Conservation (phyloP, 2,888 invertebrate species). For the Dromius quadrimaculatus region DNA sequence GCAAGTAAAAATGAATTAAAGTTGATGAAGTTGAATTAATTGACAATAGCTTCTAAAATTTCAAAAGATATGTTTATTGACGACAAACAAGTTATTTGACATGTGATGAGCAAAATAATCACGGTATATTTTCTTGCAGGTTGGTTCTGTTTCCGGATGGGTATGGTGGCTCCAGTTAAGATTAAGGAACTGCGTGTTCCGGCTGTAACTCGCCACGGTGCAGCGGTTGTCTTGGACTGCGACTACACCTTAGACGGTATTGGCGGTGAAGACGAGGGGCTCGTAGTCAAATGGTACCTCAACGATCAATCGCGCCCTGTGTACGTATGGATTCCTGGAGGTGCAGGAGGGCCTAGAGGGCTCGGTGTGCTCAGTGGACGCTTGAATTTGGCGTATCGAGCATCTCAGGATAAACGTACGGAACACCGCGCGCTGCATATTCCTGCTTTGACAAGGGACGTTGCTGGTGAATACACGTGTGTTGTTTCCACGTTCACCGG, state of each 20-base stretch:
- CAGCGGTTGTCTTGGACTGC: conserved; percentile 71
- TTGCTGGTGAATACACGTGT: conserved; percentile 79
- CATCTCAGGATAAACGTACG: conserved; percentile 69
- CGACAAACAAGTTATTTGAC: no score
- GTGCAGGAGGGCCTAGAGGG: conserved; percentile 63
- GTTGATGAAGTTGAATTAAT: no score
- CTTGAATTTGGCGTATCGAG: conserved; percentile 65
- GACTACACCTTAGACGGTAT: conserved; percentile 68
- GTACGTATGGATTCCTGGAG: conserved; percentile 73
- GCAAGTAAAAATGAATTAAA: no score
- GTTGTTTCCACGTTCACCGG: conserved; percentile 76
- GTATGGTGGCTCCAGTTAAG: conserved; percentile 60
- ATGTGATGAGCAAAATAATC: no score
- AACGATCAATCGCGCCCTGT: conserved; percentile 67
- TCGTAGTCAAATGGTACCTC: conserved; percentile 73
- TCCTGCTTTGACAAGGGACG: conserved; percentile 74
- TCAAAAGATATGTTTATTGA: no score
- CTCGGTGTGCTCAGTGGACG: conserved; percentile 61
- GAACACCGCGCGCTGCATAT: conserved; percentile 76
- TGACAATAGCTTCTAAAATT: no score
- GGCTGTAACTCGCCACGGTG: conserved; percentile 65
- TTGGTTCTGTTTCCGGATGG: conserved; percentile 7
- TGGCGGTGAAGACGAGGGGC: conserved; percentile 64
- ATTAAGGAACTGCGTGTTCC: conserved; percentile 65
- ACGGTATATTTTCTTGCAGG: background rate